Percentiles rank a stretch among this genome's conserved stretches.
Evolutionary conservation across 2,888 invertebrate species (phyloP).

Genomic region (Hydrotaea cyrtoneurina): DNA sequence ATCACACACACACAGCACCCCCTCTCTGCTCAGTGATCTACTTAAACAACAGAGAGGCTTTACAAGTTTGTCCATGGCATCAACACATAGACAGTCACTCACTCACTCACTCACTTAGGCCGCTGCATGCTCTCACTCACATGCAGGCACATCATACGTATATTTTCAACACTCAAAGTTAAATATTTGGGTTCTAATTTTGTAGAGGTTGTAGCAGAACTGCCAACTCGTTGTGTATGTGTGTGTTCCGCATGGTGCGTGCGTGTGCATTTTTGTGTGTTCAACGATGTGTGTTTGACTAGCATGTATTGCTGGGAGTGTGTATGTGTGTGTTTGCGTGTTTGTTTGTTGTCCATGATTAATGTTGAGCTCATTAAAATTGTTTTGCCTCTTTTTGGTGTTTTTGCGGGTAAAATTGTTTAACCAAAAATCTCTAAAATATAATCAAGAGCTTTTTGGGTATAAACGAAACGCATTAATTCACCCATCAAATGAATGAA

Average conservation of each 20-base stretch:
- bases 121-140: neutral
- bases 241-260: neutral
- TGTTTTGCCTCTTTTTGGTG: conserved; percentile 6
- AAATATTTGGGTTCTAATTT: conserved; percentile 28
- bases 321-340: neutral
- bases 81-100: conserved; percentile 23
- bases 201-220: neutral
- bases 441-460: conserved; percentile 52
- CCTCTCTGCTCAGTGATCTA: neutral
- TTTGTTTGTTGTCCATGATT: conserved; percentile 48
- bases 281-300: neutral
- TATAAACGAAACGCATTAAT: conserved; percentile 48
- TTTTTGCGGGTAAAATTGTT: conserved; percentile 16
- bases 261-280: neutral
- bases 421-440: conserved; percentile 53
- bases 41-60: conserved; percentile 14
- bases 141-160: neutral
- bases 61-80: conserved; percentile 36
- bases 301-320: neutral
- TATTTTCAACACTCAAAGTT: conserved; percentile 25
- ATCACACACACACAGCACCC: conserved; percentile 1
- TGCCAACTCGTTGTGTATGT: neutral
- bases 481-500: conserved; percentile 13
- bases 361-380: conserved; percentile 56
- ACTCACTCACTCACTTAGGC: neutral